Conservation (phyloP, 2,797 vertebrate species). For the Poecilia picta region DNA sequence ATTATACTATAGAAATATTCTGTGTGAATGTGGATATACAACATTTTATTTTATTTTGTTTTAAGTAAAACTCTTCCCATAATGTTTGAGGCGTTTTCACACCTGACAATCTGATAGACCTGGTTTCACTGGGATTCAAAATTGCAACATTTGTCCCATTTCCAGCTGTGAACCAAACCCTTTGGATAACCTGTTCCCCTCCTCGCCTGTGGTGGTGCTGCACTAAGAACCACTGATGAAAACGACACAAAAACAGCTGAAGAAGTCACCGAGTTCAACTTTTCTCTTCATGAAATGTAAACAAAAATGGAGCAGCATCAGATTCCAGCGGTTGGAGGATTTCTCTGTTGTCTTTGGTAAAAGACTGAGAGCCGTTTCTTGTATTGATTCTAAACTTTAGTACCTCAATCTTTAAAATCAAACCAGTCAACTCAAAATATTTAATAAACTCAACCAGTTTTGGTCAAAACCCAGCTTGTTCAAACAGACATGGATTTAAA, state of each 20-base stretch:
- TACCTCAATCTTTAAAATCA: neutral
- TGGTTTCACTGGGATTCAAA: neutral
- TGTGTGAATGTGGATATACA: neutral
- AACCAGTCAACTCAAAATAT: neutral
- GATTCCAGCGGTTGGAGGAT: too few species aligned
- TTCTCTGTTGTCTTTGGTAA: too few species aligned
- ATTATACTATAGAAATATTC: neutral
- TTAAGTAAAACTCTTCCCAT: neutral
- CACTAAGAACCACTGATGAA: neutral
- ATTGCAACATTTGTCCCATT: neutral
- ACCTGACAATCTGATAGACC: neutral
- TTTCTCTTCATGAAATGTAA: too few species aligned
- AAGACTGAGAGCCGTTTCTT: too few species aligned
- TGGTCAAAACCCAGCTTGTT: neutral
- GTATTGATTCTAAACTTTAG: neutral
- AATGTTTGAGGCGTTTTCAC: neutral
- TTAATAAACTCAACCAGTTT: neutral
- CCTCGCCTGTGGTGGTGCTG: neutral
- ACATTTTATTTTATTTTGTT: neutral
- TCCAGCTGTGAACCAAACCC: neutral
- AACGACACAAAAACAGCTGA: neutral
- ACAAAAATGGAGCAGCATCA: too few species aligned
- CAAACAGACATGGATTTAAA: neutral
- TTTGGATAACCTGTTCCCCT: neutral
- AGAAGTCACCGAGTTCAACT: too few species aligned